Conservation (phyloP, 2,113 vertebrate genomes). For the Phaethon lepturus region DNA sequence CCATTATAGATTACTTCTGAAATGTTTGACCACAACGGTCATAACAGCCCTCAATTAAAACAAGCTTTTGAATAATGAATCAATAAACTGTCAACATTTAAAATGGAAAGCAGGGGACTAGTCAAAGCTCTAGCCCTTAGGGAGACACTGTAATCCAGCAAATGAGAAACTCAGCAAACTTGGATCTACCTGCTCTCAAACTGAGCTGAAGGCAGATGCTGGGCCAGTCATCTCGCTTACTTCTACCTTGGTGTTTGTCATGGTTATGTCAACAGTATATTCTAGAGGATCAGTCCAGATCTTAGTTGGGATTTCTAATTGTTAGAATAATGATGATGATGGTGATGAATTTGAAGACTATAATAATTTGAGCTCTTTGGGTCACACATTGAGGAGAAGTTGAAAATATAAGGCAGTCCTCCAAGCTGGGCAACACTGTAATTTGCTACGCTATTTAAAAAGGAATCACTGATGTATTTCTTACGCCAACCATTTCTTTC, state of each 20-base stretch:
- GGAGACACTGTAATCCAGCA: neutral
- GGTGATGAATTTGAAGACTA: neutral
- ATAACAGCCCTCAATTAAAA: constrained; percentile 18
- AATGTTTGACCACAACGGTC: constrained; percentile 13
- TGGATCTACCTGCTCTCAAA: neutral
- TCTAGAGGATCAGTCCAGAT: neutral
- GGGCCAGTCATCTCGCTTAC: neutral
- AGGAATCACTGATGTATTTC: neutral
- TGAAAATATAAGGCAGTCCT: neutral
- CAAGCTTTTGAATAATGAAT: constrained; percentile 49
- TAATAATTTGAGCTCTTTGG: neutral
- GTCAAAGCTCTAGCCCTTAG: neutral
- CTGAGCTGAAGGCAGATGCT: neutral
- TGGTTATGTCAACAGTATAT: neutral
- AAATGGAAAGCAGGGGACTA: neutral
- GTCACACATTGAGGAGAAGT: neutral
- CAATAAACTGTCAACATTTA: constrained; percentile 40
- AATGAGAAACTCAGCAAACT: neutral
- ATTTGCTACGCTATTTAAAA: neutral
- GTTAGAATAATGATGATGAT: neutral
- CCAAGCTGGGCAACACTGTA: neutral
- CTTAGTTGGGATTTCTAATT: neutral
- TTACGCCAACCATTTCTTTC: neutral
- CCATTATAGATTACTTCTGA: constrained; percentile 4
- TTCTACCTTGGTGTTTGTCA: neutral